Base-by-base conservation (phyloP, 2,888 invertebrate species). In the Smittia sp. region DNA sequence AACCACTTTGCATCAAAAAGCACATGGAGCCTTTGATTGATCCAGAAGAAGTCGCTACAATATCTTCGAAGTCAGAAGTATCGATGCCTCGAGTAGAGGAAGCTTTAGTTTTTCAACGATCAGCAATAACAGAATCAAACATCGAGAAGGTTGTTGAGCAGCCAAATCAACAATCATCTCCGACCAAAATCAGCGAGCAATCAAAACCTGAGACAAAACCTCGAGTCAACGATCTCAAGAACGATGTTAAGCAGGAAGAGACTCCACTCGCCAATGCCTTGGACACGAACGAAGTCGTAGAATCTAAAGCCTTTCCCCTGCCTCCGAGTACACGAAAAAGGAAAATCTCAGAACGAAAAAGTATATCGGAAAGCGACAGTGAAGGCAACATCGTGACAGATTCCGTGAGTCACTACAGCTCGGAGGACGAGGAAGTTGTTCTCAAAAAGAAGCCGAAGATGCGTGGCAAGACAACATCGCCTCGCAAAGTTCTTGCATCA, bases 371-470 rank as follows among this genome's bases (percentile, higher is more conserved):
- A 32, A 69, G 69, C 41, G 69, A 69, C 18, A 69, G 69, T 18
- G 69, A 69, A 25, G 69, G 54, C 20, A 52, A 18, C n/a, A 24
- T 27, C 13, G 20, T 25, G 13, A 39, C 62, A 24, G 72, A 72
- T 15, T 22, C 72, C n/a, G 39, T 62, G 4, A 62, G 72, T 20
- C 39, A 70, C 15, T 27, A 54, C 15, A 52, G 24, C 15, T 13
- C 15, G 1, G 52, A 52, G 0, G 72, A 72, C 15, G 62, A 72
- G n/a, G 62, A 69, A 39, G 62, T 15, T 58, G 38, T 72, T 4
- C 25, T 9, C n/a, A 58, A 18, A 0, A 72, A 72, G 32, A 72
- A 72, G 32, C 72, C 72, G 1, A 32, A 54, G 39, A 72, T 72
- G 1, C 32, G 72, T 1, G 62, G 39, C n/a, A 58, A 62, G 15